These are phyloP conservation scores for Acanthurus lineatus DNA, from an alignment of 2,797 vertebrate species.

Conservation along the genomic window DNA sequence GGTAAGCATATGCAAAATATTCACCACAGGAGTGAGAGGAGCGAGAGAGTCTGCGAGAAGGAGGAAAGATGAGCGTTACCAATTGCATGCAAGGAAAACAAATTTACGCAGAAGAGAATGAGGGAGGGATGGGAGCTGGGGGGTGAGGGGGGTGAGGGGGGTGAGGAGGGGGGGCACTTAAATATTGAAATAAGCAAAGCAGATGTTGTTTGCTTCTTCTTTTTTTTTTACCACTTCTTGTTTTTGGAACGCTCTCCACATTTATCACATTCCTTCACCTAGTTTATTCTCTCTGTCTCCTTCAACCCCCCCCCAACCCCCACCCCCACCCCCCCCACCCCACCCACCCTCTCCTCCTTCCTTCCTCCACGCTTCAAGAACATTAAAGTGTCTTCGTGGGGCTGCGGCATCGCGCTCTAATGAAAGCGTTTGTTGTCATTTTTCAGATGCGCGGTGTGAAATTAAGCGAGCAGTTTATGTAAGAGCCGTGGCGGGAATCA, in stretches of 20 bases:
- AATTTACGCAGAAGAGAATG: conserved; percentile 69
- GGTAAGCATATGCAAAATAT: conserved; percentile 78
- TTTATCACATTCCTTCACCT: conserved; percentile 87
- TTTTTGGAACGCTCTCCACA: conserved; percentile 77
- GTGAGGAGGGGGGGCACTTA: conserved; percentile 48
- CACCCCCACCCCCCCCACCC: not conserved
- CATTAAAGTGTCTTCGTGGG: conserved; percentile 85
- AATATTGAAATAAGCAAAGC: conserved; percentile 83
- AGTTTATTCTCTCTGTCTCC: conserved; percentile 76
- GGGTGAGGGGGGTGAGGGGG: no score
- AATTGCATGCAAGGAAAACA: conserved; percentile 78
- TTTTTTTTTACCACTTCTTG: conserved; percentile 66
- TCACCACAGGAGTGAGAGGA: conserved; percentile 45
- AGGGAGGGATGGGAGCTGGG: conserved; percentile 55
- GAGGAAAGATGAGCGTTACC: conserved; percentile 73
- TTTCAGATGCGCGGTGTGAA: conserved; percentile 90
- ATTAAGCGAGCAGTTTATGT: conserved; percentile 92
- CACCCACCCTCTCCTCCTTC: conserved; percentile 46
- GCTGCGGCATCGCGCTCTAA: conserved; percentile 87
- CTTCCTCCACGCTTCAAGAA: conserved; percentile 80
- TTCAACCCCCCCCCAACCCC: not conserved
- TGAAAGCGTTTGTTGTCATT: conserved; percentile 91
- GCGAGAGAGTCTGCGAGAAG: conserved; percentile 40
- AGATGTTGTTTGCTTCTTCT: conserved; percentile 63
- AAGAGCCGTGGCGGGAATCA: conserved; percentile 92